These are phyloP conservation scores for Laticauda colubrina DNA, from an alignment of 2,113 vertebrate genomes.

Conservation along the genomic window DNA sequence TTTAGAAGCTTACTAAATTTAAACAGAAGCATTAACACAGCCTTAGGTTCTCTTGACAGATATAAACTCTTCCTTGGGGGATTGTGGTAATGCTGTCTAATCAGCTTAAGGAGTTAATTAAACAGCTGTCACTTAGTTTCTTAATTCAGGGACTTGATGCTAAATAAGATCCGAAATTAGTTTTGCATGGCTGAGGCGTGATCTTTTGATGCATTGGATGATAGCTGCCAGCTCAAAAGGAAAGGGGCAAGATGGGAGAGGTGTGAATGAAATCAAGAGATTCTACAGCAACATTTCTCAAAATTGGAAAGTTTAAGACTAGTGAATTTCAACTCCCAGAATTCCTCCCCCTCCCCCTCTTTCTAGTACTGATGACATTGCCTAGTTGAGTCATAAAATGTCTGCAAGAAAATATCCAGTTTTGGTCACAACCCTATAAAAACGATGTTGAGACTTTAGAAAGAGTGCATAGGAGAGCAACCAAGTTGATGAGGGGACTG, in stretches of 20 bases:
- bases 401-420: neutral
- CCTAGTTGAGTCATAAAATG: neutral
- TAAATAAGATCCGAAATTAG: slow-evolving; percentile 69
- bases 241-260: neutral
- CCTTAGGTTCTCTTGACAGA: slow-evolving; percentile 56
- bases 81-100: slow-evolving; percentile 69
- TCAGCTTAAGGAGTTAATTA: slow-evolving; percentile 79
- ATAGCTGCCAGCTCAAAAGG: slow-evolving; percentile 17
- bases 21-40: slow-evolving; percentile 52
- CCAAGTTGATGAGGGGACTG: too few relatives aligned
- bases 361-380: neutral
- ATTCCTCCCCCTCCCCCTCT: neutral
- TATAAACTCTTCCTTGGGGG: slow-evolving; percentile 63
- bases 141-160: slow-evolving; percentile 69
- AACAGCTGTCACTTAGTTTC: slow-evolving; percentile 75
- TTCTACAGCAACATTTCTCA: neutral
- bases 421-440: too few relatives aligned
- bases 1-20: slow-evolving; percentile 60
- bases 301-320: neutral
- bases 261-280: rapidly evolving
- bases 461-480: too few relatives aligned
- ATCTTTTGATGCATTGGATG: slow-evolving; percentile 30
- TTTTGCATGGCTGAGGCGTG: slow-evolving; percentile 48
- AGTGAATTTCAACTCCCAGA: neutral
- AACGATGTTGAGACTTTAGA: too few relatives aligned